phyloP scores from a whole-genome alignment of 92 coral and sea anemone species.

The Phenganax stokvisi region DNA sequence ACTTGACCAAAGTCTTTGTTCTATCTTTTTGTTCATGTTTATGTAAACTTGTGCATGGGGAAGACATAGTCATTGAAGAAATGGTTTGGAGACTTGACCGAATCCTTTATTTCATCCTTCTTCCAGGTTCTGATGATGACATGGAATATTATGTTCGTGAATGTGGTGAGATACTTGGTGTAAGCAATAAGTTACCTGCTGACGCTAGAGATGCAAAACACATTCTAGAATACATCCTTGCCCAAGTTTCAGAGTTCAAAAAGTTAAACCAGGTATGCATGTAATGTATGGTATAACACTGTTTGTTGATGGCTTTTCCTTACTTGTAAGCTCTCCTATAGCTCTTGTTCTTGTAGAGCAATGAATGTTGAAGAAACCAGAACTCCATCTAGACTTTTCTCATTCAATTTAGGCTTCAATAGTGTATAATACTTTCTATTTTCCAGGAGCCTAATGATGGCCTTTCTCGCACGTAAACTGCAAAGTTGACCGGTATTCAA shows the following conservation, averaged over 20 bases:
- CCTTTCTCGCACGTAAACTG: not conserved
- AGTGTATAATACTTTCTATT: not conserved
- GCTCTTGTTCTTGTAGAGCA: too few species aligned
- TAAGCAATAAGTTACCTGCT: slow-evolving; percentile 72
- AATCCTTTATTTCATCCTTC: not conserved
- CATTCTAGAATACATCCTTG: slow-evolving; percentile 87
- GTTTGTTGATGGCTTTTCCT: too few species aligned
- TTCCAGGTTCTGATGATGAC: slow-evolving; percentile 81
- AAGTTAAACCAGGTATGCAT: slow-evolving; percentile 80
- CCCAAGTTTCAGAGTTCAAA: slow-evolving; percentile 94
- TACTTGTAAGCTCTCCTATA: too few species aligned
- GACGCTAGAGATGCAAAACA: slow-evolving; percentile 89
- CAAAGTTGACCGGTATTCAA: not conserved
- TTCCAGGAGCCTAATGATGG: slow-evolving; percentile 33
- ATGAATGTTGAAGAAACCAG: too few species aligned
- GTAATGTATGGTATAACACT: not conserved
- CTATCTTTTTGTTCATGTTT: too few species aligned
- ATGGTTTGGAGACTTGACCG: not conserved
- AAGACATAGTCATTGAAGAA: too few species aligned
- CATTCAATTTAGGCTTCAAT: not conserved
- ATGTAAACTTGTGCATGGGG: too few species aligned
- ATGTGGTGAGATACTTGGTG: slow-evolving; percentile 94
- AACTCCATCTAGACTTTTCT: not conserved
- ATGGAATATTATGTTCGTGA: slow-evolving; percentile 94
- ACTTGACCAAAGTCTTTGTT: too few species aligned